These are phyloP conservation scores for Cybosia mesomella DNA, from an alignment of 2,888 invertebrate genomes.

Conservation along the genomic window DNA sequence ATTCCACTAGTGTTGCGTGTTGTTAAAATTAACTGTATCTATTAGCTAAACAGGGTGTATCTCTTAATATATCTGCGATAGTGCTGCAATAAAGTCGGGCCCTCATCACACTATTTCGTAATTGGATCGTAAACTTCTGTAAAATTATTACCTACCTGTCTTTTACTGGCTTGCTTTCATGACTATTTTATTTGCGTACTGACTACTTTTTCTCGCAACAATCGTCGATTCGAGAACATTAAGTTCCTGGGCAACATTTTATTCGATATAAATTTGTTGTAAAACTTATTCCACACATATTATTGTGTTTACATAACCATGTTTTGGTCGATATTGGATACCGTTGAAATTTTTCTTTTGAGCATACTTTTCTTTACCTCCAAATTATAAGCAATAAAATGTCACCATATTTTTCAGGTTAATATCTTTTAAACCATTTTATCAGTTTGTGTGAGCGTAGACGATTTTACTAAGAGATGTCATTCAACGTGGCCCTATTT, in stretches of 20 bases:
- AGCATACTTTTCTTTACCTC: constrained; percentile 43
- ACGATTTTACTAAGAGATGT: constrained; percentile 35
- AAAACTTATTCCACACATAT: constrained; percentile 31
- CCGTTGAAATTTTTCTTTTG: constrained; percentile 32
- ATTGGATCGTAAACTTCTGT: constrained; percentile 69
- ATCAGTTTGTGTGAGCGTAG: constrained; percentile 36
- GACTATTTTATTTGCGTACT: constrained; percentile 60
- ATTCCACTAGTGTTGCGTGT: constrained; percentile 37
- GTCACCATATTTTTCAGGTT: constrained; percentile 50
- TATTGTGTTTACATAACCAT: constrained; percentile 35
- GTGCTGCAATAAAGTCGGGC: constrained; percentile 61
- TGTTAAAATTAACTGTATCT: constrained; percentile 47
- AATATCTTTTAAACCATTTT: constrained; percentile 51
- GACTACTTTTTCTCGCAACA: constrained; percentile 52
- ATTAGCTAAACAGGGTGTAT: constrained; percentile 46
- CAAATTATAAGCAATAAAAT: constrained; percentile 47
- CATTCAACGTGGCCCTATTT: constrained; percentile 35
- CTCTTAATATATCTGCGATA: constrained; percentile 56
- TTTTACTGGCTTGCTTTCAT: constrained; percentile 61
- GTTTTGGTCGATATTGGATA: constrained; percentile 28
- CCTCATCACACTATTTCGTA: constrained; percentile 70
- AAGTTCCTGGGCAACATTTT: constrained; percentile 37
- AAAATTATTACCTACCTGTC: constrained; percentile 64
- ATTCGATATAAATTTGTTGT: constrained; percentile 44
- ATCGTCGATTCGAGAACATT: constrained; percentile 36